phyloP scores from a whole-genome alignment of 30 jellyfish, hydroid and myxozoan genomes.

The Aurelia coerulea region DNA sequence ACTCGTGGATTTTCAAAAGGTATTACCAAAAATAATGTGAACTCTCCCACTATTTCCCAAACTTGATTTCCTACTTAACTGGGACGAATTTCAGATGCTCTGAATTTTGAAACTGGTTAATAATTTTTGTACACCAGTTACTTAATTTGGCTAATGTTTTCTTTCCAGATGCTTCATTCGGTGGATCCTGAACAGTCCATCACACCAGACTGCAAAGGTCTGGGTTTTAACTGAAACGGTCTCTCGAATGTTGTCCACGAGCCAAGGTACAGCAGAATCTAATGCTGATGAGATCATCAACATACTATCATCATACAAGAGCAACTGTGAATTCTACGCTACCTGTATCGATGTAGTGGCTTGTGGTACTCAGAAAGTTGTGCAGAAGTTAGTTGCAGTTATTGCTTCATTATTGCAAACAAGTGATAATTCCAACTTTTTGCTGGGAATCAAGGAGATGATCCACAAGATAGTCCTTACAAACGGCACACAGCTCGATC shows the following conservation, averaged over 20 bases:
- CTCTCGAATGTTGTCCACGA: neutral
- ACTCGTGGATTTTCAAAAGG: too few species aligned
- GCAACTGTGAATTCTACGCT: conserved; percentile 14
- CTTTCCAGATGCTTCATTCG: conserved; percentile 8
- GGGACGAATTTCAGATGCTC: too few species aligned
- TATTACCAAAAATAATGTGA: too few species aligned
- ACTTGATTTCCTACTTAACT: too few species aligned
- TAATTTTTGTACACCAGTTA: too few species aligned
- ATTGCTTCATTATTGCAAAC: conserved; percentile 3
- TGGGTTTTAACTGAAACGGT: conserved; percentile 13
- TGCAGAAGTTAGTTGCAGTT: neutral
- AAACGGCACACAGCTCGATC: conserved; percentile 28
- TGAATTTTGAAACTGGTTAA: too few species aligned
- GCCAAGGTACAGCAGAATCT: neutral
- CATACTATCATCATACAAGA: conserved; percentile 4
- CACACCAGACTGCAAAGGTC: neutral
- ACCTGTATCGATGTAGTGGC: conserved; percentile 10
- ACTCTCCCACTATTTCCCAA: too few species aligned
- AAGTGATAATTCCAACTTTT: neutral
- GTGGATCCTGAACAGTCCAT: conserved; percentile 23
- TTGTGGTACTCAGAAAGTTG: neutral
- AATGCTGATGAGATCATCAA: neutral
- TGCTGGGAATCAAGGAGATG: conserved; percentile 1
- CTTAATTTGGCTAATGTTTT: too few species aligned
- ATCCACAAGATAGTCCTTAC: conserved; percentile 29